Evolutionary conservation across 2,797 vertebrate species (phyloP), one percentile per base, ranked within the genome.

Genomic region (Cetoscarus ocellatus): DNA sequence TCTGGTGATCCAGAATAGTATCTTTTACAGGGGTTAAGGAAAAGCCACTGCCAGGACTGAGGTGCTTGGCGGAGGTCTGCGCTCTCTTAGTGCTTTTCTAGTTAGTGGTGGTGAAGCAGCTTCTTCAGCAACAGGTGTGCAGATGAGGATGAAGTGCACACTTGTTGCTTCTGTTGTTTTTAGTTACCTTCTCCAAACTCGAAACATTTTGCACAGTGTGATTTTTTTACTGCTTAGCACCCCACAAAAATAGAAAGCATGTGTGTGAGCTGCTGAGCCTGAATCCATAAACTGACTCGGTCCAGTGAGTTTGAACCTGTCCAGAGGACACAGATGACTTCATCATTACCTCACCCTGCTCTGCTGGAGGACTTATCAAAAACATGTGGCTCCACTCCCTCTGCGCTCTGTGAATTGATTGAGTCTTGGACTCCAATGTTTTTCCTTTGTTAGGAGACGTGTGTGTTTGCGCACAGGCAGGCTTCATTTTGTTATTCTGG

Each of bases 291-390:
- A 69, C n/a, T 50, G 65, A 17, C 78, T 71, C 75, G 8, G 75
- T 72, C 64, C 62, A 44, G 86, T 88, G 83, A 81, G 80, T 90
- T 82, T 92, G 90, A 92, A 92, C 87, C 84, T 92, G 91, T 93
- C 88, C 86, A 89, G 86, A 88, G 83, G 91, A 91, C 79, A 87
- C 82, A 77, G 84, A 91, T 94, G 93, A 94, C 93, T 87, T 93
- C 93, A 92, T 91, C 84, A 86, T 94, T 91, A 94, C 91, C 88
- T 93, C 91, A 93, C 82, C 59, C 79, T 14, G 73, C 85, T 88
- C 88, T 84, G 88, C 88, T 89, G 61, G 66, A 87, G 61, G 66
- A 87, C 89, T 93, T 88, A 94, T 94, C 88, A 90, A 82, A 94
- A 94, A 88, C 92, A 93, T 87, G 89, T 94, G 93, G 82, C 77